Evolutionary conservation across 2,888 invertebrate species (phyloP).

Genomic region (Ferrisia virgata): DNA sequence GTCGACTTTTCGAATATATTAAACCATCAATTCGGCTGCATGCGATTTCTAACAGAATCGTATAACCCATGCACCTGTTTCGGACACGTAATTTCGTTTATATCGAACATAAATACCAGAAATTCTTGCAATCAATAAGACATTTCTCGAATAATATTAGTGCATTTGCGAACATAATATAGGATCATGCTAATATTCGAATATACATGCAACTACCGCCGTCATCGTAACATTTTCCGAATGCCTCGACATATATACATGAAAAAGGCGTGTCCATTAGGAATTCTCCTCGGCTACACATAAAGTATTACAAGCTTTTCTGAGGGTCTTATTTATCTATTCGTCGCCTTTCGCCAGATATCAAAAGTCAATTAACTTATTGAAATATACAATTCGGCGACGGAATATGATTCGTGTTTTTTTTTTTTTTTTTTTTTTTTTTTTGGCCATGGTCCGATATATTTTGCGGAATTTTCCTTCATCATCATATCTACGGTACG

Average conservation of each 20-base stretch:
- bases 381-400: no score
- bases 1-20: no score
- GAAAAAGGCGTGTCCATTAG: constrained; percentile 20
- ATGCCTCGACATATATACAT: neutral
- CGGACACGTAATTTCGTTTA: neutral
- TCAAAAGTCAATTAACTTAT: neutral
- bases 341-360: neutral
- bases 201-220: neutral
- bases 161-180: neutral
- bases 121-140: constrained; percentile 20
- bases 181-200: neutral
- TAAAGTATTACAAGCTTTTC: neutral
- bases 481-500: no score
- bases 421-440: no score
- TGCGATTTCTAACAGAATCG: no score
- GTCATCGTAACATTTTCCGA: neutral
- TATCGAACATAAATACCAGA: neutral
- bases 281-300: neutral
- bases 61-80: neutral
- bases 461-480: no score
- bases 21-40: no score
- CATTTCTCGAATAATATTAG: neutral
- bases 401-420: no score
- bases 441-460: no score
- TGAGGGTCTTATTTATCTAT: neutral